Percentiles rank a stretch among this genome's conserved stretches.
phyloP scores from a whole-genome alignment of 2,113 vertebrate genomes.

The Mastomys coucha region DNA sequence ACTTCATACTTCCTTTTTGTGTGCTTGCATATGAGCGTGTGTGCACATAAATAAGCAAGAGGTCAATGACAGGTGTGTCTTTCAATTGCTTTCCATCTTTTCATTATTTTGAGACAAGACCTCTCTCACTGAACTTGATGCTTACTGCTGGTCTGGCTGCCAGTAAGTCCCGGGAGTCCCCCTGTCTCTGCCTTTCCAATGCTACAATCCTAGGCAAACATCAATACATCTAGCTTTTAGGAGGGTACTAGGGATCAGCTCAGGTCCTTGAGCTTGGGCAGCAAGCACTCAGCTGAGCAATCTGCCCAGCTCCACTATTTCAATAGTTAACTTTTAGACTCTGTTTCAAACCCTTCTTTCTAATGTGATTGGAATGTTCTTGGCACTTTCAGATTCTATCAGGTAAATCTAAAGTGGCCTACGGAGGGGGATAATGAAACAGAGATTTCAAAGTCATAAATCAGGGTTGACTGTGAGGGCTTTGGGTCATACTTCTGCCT shows the following conservation, averaged over 20 bases:
- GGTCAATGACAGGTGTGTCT: neutral
- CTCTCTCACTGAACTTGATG: no score
- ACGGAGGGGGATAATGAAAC: neutral
- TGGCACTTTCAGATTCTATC: neutral
- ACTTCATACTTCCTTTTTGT: neutral
- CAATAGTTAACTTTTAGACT: neutral
- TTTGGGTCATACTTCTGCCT: neutral
- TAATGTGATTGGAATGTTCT: neutral
- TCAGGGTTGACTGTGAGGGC: neutral
- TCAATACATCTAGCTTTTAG: neutral
- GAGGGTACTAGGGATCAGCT: neutral
- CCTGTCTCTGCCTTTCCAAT: neutral
- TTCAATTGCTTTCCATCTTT: neutral
- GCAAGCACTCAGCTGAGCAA: neutral
- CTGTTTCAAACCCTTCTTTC: slow-evolving; percentile 36
- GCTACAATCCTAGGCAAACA: neutral
- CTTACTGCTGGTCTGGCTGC: neutral
- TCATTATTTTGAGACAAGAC: neutral
- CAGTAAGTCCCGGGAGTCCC: neutral
- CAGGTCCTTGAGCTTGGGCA: neutral
- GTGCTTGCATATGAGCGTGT: neutral
- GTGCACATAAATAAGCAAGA: neutral
- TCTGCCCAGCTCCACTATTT: neutral
- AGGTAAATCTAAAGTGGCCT: neutral
- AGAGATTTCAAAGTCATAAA: neutral